A percentile compares a stretch with the other conserved stretches of the same genome.
phyloP scores from a whole-genome alignment of 2,888 invertebrate species.

The Meganola albula region DNA sequence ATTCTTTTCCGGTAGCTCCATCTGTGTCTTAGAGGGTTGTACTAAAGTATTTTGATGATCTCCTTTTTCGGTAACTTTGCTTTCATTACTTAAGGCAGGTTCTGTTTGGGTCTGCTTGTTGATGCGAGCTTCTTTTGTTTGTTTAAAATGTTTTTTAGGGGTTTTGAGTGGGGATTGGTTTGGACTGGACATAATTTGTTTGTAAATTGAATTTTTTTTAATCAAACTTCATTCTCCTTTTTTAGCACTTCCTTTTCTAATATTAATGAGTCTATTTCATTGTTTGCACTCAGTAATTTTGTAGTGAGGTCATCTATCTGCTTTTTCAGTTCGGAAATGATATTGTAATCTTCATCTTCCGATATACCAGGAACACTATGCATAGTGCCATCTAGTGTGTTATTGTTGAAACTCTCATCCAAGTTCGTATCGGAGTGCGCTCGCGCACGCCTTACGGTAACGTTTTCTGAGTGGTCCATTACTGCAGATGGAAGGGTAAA shows the following conservation, averaged over 20 bases:
- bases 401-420: conserved; percentile 1
- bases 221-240: conserved; percentile 2
- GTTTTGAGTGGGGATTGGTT: neutral
- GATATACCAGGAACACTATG: neutral
- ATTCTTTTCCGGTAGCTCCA: conserved; percentile 3
- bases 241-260: conserved; percentile 1
- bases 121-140: neutral
- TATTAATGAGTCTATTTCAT: conserved; percentile 1
- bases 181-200: conserved; percentile 1
- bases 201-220: conserved; percentile 1
- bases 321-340: conserved; percentile 5
- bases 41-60: conserved; percentile 1
- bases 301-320: conserved; percentile 2
- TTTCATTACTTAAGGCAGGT: neutral
- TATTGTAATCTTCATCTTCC: conserved; percentile 2
- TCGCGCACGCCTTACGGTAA: conserved; percentile 2
- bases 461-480: conserved; percentile 3
- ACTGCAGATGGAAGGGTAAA: neutral
- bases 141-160: neutral
- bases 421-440: conserved; percentile 1
- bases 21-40: conserved; percentile 4
- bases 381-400: conserved; percentile 5
- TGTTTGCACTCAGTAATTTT: conserved; percentile 4
- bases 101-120: conserved; percentile 3
- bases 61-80: neutral